Conservation (phyloP, 2,113 vertebrate genomes). For the Macrotis lagotis region DNA sequence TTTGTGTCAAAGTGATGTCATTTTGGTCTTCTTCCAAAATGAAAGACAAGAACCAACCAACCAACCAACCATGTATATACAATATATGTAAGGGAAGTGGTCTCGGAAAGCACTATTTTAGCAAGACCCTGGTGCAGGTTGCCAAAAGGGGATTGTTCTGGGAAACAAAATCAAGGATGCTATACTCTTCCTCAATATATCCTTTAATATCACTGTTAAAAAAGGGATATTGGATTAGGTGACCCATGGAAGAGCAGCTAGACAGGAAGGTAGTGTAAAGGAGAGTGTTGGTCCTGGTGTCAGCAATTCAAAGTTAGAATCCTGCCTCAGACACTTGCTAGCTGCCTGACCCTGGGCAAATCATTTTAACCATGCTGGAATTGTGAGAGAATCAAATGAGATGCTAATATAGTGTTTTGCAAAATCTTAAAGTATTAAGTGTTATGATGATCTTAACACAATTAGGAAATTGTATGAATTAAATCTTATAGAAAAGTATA, state of each 20-base stretch:
- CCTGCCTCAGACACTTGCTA: neutral
- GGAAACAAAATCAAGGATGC: neutral
- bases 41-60: too few species aligned
- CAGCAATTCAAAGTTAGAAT: neutral
- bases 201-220: constrained; percentile 3
- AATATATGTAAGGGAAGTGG: neutral
- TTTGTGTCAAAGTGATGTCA: too few species aligned
- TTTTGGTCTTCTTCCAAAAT: too few species aligned
- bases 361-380: too few species aligned
- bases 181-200: neutral
- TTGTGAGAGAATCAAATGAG: constrained; percentile 26
- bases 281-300: neutral
- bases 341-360: neutral
- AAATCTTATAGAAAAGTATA: neutral
- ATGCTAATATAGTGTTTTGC: neutral
- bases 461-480: neutral
- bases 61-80: neutral
- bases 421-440: constrained; percentile 7
- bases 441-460: neutral
- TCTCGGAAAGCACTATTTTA: neutral
- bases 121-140: neutral
- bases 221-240: constrained; percentile 8
- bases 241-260: neutral
- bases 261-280: neutral
- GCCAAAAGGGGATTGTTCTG: neutral